Evolutionary conservation across 1,140 invertebrate genomes (phyloP).

Genomic region (Zaprionus tsacasi): DNA sequence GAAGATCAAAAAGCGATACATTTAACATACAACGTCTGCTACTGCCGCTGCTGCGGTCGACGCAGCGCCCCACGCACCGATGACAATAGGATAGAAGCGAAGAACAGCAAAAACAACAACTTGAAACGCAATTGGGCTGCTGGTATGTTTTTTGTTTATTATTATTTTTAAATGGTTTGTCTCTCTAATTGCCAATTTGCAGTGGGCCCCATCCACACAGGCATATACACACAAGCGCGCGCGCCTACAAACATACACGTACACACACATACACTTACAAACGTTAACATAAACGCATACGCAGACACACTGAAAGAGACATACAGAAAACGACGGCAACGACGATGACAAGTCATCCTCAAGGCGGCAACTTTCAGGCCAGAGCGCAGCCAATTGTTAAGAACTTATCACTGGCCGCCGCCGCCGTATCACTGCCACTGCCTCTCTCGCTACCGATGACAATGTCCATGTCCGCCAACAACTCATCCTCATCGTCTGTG

Average conservation of each 20-base stretch:
- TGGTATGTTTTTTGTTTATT: conserved; percentile 43
- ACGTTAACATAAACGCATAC: conserved; percentile 22
- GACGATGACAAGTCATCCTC: conserved; percentile 79
- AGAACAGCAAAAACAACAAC: conserved; percentile 44
- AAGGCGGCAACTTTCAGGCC: conserved; percentile 68
- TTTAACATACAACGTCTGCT: conserved; percentile 63
- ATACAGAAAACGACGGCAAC: conserved; percentile 33
- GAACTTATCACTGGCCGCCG: conserved; percentile 70
- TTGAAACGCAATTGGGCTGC: conserved; percentile 43
- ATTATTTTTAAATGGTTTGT: conserved; percentile 42
- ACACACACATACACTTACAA: conserved; percentile 37
- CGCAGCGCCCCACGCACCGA: conserved; percentile 62
- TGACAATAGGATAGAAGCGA: conserved; percentile 61
- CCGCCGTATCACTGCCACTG: conserved; percentile 63
- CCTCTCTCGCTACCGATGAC: conserved; percentile 36
- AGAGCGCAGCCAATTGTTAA: conserved; percentile 61
- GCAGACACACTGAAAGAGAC: conserved; percentile 30
- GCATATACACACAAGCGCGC: conserved; percentile 52
- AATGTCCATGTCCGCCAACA: conserved; percentile 22
- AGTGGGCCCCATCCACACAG: conserved; percentile 40
- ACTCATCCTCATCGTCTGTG: conserved; percentile 31
- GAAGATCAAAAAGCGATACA: conserved; percentile 40
- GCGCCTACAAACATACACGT: conserved; percentile 48
- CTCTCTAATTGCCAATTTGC: conserved; percentile 62
- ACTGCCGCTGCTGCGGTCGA: conserved; percentile 54